Evolutionary conservation across 2,113 vertebrate species (phyloP).

Genomic region (Albula glossodonta): DNA sequence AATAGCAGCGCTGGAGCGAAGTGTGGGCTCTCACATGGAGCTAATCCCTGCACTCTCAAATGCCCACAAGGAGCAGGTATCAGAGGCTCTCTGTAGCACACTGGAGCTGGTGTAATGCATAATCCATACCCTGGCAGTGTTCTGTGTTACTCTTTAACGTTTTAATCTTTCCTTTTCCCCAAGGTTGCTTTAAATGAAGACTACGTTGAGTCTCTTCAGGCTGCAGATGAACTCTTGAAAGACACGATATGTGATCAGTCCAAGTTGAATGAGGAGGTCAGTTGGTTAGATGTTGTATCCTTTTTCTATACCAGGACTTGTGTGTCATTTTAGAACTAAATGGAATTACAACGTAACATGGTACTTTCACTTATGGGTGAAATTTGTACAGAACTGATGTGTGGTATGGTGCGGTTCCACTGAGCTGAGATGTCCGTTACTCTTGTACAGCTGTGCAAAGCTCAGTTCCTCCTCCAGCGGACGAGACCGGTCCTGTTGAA

Average conservation of each 20-base stretch:
- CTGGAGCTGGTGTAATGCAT: background rate
- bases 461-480: slow-evolving; percentile 62
- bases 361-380: too few relatives aligned
- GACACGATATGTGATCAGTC: slow-evolving; percentile 66
- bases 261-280: slow-evolving; percentile 68
- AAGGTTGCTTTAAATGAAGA: slow-evolving; percentile 62
- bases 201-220: slow-evolving; percentile 43
- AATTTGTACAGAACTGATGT: too few relatives aligned
- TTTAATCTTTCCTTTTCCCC: background rate
- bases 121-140: background rate
- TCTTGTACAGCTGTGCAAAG: slow-evolving; percentile 63
- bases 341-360: too few relatives aligned
- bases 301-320: too few relatives aligned
- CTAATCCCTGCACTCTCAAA: slow-evolving; percentile 67
- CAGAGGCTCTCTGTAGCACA: background rate
- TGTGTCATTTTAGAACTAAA: too few relatives aligned
- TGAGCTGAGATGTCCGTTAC: background rate
- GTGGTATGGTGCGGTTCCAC: background rate
- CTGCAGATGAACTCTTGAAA: slow-evolving; percentile 51
- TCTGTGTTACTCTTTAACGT: background rate
- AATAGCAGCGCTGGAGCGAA: slow-evolving; percentile 69
- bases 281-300: background rate
- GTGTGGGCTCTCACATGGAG: slow-evolving; percentile 65
- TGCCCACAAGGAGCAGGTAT: slow-evolving; percentile 74
- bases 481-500: slow-evolving; percentile 56